Conservation (phyloP, 2,113 vertebrate genomes). For the Pteruthius melanotis region DNA sequence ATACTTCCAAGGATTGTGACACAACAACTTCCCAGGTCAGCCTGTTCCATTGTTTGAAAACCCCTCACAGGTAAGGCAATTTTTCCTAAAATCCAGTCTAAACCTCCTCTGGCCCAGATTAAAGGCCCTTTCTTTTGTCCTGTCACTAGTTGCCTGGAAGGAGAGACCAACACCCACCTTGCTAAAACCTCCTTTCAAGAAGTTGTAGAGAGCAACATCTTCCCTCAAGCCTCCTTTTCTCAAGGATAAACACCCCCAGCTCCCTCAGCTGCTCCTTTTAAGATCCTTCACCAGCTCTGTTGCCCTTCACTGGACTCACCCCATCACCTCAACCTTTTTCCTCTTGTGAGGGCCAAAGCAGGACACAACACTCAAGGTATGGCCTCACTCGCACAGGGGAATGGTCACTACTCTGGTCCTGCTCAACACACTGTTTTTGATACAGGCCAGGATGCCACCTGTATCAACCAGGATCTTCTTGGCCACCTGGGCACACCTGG, state of each 20-base stretch:
- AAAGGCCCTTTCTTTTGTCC: not conserved
- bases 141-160: not conserved
- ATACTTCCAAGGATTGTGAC: not conserved
- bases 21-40: not conserved
- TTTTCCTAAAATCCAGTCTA: not conserved
- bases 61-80: rapidly evolving
- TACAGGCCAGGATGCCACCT: not conserved
- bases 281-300: rapidly evolving
- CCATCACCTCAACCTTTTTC: not conserved
- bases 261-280: not conserved
- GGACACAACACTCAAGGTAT: not conserved
- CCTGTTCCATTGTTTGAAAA: not conserved
- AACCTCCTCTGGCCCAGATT: not conserved
- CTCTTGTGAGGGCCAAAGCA: not conserved
- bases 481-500: not conserved
- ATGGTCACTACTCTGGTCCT: not conserved
- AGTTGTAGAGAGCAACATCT: not conserved
- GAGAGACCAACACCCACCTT: not conserved
- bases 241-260: not conserved
- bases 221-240: not conserved
- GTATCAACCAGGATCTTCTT: too few species aligned
- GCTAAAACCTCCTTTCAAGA: not conserved
- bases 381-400: rapidly evolving
- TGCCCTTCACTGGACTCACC: not conserved
- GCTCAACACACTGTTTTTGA: not conserved